Conservation (phyloP, 2,888 invertebrate genomes). For the Caenorhabditis sp. region DNA sequence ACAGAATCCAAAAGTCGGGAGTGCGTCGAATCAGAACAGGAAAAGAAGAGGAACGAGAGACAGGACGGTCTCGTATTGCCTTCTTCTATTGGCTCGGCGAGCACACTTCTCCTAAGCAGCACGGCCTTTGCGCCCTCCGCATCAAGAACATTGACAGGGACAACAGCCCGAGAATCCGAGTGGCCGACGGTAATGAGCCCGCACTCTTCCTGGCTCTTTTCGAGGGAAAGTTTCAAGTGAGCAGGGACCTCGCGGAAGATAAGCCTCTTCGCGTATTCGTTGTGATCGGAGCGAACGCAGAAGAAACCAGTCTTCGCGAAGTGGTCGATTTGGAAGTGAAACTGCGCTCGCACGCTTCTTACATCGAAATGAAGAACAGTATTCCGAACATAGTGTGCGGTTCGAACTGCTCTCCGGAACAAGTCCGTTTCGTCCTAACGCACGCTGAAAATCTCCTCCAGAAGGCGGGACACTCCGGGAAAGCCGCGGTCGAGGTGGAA, state of each 20-base stretch:
- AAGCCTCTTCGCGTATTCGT: constrained; percentile 27
- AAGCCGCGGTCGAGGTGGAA: constrained; percentile 55
- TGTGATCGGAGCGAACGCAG: constrained; percentile 51
- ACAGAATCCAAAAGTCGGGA: constrained; percentile 70
- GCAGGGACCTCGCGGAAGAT: not conserved
- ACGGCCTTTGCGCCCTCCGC: constrained; percentile 71
- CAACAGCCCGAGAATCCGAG: constrained; percentile 58
- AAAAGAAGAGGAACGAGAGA: constrained; percentile 64
- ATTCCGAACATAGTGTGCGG: constrained; percentile 29
- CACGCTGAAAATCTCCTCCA: constrained; percentile 30
- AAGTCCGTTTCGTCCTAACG: constrained; percentile 36
- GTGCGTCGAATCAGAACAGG: constrained; percentile 63
- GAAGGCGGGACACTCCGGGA: constrained; percentile 1
- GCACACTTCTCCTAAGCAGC: constrained; percentile 64
- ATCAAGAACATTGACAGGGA: constrained; percentile 73
- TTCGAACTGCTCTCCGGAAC: constrained; percentile 31
- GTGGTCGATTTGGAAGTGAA: constrained; percentile 28
- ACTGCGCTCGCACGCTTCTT: constrained; percentile 61
- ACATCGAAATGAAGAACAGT: constrained; percentile 30
- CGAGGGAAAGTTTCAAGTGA: constrained; percentile 47
- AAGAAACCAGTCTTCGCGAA: constrained; percentile 56
- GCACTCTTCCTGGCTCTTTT: constrained; percentile 50
- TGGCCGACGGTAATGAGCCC: constrained; percentile 46
- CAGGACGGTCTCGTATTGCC: constrained; percentile 70
- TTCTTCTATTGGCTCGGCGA: constrained; percentile 76